Conservation (phyloP, 2,888 invertebrate genomes). For the Drosophila macrospina region DNA sequence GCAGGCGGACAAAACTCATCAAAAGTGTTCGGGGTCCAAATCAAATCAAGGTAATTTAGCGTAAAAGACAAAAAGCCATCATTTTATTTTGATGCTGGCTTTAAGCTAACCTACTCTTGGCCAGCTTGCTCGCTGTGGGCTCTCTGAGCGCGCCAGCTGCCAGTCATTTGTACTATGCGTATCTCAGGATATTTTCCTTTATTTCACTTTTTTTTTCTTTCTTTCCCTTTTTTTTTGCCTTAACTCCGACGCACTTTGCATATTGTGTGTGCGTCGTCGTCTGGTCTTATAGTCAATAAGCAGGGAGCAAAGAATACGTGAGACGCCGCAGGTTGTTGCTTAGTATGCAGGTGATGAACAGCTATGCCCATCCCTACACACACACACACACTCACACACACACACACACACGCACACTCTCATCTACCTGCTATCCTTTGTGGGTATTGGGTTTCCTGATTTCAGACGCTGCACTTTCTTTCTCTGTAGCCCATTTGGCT, state of each 20-base stretch:
- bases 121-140: constrained; percentile 11
- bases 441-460: constrained; percentile 31
- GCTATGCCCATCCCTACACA: constrained; percentile 25
- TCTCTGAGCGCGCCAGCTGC: constrained; percentile 23
- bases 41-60: constrained; percentile 81
- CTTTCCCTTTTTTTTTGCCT: not conserved
- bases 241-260: constrained; percentile 60
- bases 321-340: constrained; percentile 58
- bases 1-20: constrained; percentile 48
- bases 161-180: constrained; percentile 42
- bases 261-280: constrained; percentile 44
- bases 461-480: constrained; percentile 66
- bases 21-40: constrained; percentile 54
- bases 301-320: constrained; percentile 42
- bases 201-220: constrained; percentile 1
- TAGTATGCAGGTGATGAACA: constrained; percentile 69
- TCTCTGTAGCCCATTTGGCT: constrained; percentile 37
- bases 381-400: too few relatives aligned
- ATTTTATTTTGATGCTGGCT: constrained; percentile 64
- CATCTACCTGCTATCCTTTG: constrained; percentile 3
- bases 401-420: too few relatives aligned
- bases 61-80: constrained; percentile 80
- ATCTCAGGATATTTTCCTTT: constrained; percentile 23
- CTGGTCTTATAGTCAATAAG: constrained; percentile 66
- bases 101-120: constrained; percentile 31